Evolutionary conservation across 2,797 vertebrate genomes (phyloP).

Genomic region (Gymnoscopelus braueri): DNA sequence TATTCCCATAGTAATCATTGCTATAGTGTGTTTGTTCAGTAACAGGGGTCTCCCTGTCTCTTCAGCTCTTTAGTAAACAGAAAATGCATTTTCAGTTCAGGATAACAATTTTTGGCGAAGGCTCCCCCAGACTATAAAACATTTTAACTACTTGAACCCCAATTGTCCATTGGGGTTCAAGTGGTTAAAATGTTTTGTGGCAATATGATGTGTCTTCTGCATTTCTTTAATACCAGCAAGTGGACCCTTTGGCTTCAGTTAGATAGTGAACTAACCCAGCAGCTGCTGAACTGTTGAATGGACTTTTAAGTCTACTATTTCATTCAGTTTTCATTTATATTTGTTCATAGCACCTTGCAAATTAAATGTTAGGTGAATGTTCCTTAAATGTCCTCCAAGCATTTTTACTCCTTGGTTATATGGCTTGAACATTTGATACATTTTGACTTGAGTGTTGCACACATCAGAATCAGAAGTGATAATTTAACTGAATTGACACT

Average conservation of each 20-base stretch:
- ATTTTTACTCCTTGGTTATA: conserved; percentile 41
- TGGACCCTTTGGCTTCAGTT: neutral
- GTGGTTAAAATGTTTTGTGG: conserved; percentile 4
- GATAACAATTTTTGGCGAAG: no score
- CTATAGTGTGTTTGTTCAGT: no score
- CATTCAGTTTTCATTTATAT: conserved; percentile 37
- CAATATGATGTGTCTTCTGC: neutral
- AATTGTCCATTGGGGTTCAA: neutral
- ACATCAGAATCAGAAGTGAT: no score
- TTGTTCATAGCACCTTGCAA: conserved; percentile 36
- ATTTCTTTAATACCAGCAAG: conserved; percentile 19
- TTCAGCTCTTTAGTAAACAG: no score
- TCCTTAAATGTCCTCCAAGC: neutral
- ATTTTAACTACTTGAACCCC: no score
- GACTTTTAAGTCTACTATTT: conserved; percentile 1
- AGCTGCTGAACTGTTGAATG: conserved; percentile 19
- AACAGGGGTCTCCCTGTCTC: no score
- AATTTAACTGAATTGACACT: no score
- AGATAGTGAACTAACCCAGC: conserved; percentile 11
- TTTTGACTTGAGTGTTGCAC: neutral
- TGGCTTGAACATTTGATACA: conserved; percentile 36
- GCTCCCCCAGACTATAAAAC: no score
- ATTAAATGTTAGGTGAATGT: conserved; percentile 38
- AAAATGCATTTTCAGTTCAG: no score
- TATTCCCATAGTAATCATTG: no score